Percentiles rank a stretch among this genome's conserved stretches.
phyloP scores from a whole-genome alignment of 2,113 vertebrate genomes.

The Tiliqua scincoides region DNA sequence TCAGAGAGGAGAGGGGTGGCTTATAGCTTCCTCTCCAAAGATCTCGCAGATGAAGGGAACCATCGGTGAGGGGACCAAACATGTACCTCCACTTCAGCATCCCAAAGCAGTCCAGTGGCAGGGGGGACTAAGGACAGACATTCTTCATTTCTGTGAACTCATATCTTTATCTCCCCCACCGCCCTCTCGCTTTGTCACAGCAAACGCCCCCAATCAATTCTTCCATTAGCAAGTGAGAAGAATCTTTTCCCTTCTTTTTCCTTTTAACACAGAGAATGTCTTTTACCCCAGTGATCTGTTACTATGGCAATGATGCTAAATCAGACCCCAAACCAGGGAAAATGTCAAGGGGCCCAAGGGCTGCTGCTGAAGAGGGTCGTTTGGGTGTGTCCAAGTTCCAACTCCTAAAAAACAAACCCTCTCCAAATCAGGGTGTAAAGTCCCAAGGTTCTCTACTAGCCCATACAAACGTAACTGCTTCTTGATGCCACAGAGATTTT shows the following conservation, averaged over 20 bases:
- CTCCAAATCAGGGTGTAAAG: conserved; percentile 47
- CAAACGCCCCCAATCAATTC: conserved; percentile 26
- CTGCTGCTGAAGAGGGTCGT: conserved; percentile 36
- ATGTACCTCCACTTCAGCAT: no score
- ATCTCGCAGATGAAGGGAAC: no score
- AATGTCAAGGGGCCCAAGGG: conserved; percentile 53
- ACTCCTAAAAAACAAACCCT: neutral
- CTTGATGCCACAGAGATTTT: neutral
- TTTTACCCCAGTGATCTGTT: conserved; percentile 66
- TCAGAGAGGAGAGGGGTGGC: no score
- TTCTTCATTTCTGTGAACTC: no score
- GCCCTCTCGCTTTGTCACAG: neutral
- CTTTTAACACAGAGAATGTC: conserved; percentile 38
- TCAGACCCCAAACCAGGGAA: conserved; percentile 27
- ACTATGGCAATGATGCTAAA: conserved; percentile 66
- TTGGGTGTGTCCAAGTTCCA: conserved; percentile 26
- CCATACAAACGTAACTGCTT: neutral
- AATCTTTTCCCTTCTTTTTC: conserved; percentile 47
- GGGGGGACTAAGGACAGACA: no score
- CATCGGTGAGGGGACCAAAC: no score
- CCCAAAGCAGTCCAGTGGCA: no score
- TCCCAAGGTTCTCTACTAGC: conserved; percentile 17
- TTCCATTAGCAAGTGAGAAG: conserved; percentile 32
- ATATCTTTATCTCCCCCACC: no score
- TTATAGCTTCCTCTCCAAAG: no score